A percentile compares a stretch with the other conserved stretches of the same genome.
Evolutionary conservation across 2,113 vertebrate species (phyloP).

Genomic region (Eretmodus cyanostictus): DNA sequence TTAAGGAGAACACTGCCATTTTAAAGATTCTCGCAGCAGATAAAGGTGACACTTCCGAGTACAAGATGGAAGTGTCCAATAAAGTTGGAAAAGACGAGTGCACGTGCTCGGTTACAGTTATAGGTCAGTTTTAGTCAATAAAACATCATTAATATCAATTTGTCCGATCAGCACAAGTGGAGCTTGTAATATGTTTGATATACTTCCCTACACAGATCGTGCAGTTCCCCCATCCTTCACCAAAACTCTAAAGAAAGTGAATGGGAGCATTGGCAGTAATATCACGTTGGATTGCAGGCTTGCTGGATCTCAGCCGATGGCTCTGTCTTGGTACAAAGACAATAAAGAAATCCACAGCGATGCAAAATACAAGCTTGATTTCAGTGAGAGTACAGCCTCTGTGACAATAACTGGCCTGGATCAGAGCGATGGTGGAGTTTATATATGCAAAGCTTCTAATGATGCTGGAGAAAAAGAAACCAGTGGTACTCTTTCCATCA

Average conservation of each 20-base stretch:
- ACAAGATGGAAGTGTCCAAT: constrained; percentile 88
- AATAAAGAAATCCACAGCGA: constrained; percentile 73
- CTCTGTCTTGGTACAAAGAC: constrained; percentile 87
- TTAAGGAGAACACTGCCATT: constrained; percentile 83
- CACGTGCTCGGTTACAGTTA: constrained; percentile 81
- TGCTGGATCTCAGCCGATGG: constrained; percentile 89
- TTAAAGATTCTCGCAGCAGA: constrained; percentile 86
- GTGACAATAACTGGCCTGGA: constrained; percentile 78
- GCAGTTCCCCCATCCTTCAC: constrained; percentile 88
- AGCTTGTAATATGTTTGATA: background rate
- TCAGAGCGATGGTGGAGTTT: constrained; percentile 79
- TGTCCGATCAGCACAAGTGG: background rate
- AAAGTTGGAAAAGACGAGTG: constrained; percentile 86
- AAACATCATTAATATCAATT: background rate
- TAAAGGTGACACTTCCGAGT: constrained; percentile 84
- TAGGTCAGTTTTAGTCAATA: constrained; percentile 77
- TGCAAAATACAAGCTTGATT: constrained; percentile 75
- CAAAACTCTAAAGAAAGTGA: constrained; percentile 82
- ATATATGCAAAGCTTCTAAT: constrained; percentile 84
- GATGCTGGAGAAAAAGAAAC: constrained; percentile 83
- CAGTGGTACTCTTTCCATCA: constrained; percentile 80
- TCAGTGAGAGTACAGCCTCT: constrained; percentile 81
- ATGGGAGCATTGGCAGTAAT: constrained; percentile 68
- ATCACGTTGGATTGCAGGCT: constrained; percentile 85
- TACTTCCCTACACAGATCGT: constrained; percentile 79